phyloP scores from a whole-genome alignment of 2,113 vertebrate genomes.

The Bubalus kerabau region DNA sequence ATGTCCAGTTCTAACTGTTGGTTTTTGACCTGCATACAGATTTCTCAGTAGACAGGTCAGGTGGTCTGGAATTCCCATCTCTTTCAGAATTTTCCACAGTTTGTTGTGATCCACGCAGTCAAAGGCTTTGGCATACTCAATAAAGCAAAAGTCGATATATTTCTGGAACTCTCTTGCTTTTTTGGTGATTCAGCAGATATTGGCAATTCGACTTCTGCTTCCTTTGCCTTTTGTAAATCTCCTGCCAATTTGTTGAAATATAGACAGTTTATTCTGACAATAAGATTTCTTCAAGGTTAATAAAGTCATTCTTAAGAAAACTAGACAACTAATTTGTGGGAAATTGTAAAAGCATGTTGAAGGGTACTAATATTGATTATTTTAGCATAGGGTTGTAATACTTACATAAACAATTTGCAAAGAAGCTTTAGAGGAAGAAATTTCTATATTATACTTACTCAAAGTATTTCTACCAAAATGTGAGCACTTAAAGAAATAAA shows the following conservation, averaged over 20 bases:
- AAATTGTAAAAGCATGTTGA: not conserved
- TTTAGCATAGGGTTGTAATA: not conserved
- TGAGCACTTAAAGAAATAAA: not conserved
- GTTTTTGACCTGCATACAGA: not conserved
- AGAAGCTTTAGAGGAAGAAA: not conserved
- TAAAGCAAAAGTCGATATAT: not conserved
- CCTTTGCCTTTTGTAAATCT: not conserved
- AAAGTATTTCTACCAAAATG: not conserved
- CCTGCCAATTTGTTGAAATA: not conserved
- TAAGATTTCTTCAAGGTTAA: not conserved
- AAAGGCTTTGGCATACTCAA: not conserved
- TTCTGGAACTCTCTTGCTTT: not conserved
- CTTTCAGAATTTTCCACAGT: not conserved
- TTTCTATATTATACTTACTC: not conserved
- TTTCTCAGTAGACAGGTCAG: not conserved
- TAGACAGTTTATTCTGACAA: not conserved
- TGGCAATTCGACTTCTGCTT: not conserved
- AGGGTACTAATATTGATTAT: not conserved
- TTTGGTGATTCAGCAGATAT: not conserved
- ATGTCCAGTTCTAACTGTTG: not conserved
- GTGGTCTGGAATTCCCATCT: not conserved
- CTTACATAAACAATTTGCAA: not conserved
- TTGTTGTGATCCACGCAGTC: not conserved
- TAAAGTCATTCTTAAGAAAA: constrained; percentile 2
- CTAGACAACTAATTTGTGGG: not conserved